Percentiles rank a stretch among this genome's conserved stretches.
These are phyloP conservation scores for Anthrax anthrax DNA, from an alignment of 2,888 invertebrate species.

Conservation along the genomic window DNA sequence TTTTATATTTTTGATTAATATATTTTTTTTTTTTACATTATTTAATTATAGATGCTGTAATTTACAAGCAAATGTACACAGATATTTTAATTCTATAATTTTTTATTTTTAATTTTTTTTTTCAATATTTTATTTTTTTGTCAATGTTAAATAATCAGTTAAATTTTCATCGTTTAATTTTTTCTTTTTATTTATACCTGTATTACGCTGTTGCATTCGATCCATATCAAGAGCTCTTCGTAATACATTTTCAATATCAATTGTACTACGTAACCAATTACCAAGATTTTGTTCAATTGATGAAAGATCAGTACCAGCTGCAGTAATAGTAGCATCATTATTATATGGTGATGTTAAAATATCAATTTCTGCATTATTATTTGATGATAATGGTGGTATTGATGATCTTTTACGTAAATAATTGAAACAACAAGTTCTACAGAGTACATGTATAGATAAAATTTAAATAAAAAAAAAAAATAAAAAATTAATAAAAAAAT, in stretches of 20 bases:
- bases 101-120: no score
- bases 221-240: background rate
- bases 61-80: background rate
- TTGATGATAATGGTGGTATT: slow-evolving; percentile 1
- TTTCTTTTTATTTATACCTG: background rate
- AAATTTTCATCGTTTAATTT: background rate
- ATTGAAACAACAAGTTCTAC: slow-evolving; percentile 50
- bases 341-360: background rate
- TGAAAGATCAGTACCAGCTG: background rate
- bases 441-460: background rate
- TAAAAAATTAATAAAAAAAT: background rate
- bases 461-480: background rate
- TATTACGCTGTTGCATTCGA: background rate
- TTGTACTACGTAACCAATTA: slow-evolving; percentile 2
- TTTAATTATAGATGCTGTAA: background rate
- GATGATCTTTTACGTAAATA: slow-evolving; percentile 44
- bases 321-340: background rate
- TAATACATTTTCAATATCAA: slow-evolving; percentile 2
- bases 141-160: slow-evolving; percentile 1
- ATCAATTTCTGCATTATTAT: background rate
- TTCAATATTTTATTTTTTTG: background rate
- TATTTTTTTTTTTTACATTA: background rate
- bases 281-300: slow-evolving; percentile 3
- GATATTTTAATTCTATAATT: background rate
- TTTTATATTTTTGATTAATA: background rate